Base-by-base conservation (phyloP, 2,888 invertebrate species). In the Nasonia oneida region DNA sequence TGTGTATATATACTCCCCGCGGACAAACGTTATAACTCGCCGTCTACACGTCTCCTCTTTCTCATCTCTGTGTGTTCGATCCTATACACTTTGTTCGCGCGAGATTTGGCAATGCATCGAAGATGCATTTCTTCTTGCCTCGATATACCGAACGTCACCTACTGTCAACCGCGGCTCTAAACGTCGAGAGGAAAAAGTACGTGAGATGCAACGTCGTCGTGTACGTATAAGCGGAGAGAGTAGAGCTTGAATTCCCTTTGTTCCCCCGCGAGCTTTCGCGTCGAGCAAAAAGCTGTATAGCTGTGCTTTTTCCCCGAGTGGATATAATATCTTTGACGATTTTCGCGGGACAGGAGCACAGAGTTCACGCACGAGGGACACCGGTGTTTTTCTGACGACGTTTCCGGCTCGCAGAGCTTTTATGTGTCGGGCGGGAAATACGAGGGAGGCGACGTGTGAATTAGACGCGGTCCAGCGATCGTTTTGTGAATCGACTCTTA, bases 181-280 rank as follows among this genome's bases (percentile, higher is more conserved):
- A 73, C 76, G 64, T 64, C 84, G 64, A 61, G 42, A 18, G 42
- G 37, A 70, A 70, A 57, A 70, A 70, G 37, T 70, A 18, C 70
- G 70, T 37, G 33, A 23, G 14, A 67, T 29, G 33, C 67, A 23
- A 47, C 70, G 70, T 33, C 37, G 70, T 29, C 23, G 37, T 37
- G 15, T 15, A 2, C 5, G 3, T 5, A n/a, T 6, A 53, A 3
- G 10, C 29, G 29, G 1, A 29, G 53, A 53, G 57, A 57, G 57
- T 1, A 57, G 57, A 47, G 67, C 29, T 29, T 23, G 14, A 37
- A 33, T 33, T 70, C n/a, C 6, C 70, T 70, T 70, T 70, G 70
- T 70, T 70, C 37, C 33, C 70, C 29, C 29, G 29, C 1, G 12
- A 33, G 47, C 47, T 47, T 14, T 74, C 29, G 74, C 50, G 29